Evolutionary conservation across 1,140 invertebrate genomes (phyloP).

Genomic region (Brachionus angularis): DNA sequence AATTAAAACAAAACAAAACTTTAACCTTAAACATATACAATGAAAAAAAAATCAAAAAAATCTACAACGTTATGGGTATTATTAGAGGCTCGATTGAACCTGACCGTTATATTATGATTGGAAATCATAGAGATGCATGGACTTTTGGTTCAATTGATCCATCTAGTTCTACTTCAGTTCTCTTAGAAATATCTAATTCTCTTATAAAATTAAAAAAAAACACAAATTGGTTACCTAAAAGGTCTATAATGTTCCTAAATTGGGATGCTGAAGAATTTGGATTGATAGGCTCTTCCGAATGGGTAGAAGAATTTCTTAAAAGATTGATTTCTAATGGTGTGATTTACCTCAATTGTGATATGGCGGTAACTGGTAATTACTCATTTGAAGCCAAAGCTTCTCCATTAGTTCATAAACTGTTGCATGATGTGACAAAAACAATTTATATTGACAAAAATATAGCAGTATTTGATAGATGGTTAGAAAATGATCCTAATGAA

Average conservation of each 20-base stretch:
- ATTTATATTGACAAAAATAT: background rate
- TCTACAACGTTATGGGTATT: conserved; percentile 60
- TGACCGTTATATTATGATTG: conserved; percentile 62
- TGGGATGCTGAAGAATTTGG: conserved; percentile 62
- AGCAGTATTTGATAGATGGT: conserved; percentile 10
- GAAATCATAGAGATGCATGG: conserved; percentile 65
- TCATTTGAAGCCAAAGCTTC: conserved; percentile 1
- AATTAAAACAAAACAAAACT: conserved; percentile 48
- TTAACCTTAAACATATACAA: conserved; percentile 50
- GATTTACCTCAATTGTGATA: conserved; percentile 54
- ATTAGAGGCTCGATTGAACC: conserved; percentile 60
- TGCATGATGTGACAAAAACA: conserved; percentile 9
- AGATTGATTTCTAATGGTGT: conserved; percentile 47
- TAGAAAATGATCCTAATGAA: conserved; percentile 31
- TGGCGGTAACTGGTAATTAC: conserved; percentile 47
- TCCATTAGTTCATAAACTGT: background rate
- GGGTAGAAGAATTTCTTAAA: conserved; percentile 53
- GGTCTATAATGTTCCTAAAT: conserved; percentile 60
- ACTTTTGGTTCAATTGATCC: conserved; percentile 62
- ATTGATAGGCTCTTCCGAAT: conserved; percentile 60
- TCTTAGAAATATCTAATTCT: conserved; percentile 61
- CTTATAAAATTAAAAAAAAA: conserved; percentile 55
- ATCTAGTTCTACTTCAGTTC: conserved; percentile 59
- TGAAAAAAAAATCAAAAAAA: conserved; percentile 47
- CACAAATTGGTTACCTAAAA: conserved; percentile 58